phyloP scores from a whole-genome alignment of 1,140 invertebrate genomes.

The Atta cephalotes region DNA sequence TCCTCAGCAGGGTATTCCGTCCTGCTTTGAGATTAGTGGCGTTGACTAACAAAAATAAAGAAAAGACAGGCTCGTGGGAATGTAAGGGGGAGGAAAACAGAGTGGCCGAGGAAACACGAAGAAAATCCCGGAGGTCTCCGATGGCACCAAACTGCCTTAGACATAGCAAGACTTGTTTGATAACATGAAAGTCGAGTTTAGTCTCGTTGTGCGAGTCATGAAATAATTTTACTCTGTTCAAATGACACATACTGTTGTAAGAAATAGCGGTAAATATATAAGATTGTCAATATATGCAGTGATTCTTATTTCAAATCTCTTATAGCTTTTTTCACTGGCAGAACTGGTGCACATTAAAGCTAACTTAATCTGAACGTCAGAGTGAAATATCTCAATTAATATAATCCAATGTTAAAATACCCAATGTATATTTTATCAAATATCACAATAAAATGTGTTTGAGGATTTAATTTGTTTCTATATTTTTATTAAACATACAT shows the following conservation, averaged over 20 bases:
- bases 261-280: background rate
- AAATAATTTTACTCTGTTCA: constrained; percentile 4
- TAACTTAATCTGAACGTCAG: too few species aligned
- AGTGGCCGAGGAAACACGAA: background rate
- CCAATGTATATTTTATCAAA: too few species aligned
- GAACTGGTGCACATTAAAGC: too few species aligned
- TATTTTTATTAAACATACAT: too few species aligned
- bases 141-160: constrained; percentile 38
- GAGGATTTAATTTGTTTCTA: too few species aligned
- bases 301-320: too few species aligned
- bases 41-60: constrained; percentile 46
- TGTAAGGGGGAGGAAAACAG: constrained; percentile 1
- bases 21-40: constrained; percentile 60
- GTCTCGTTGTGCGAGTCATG: background rate
- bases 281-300: background rate
- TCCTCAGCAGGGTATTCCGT: background rate
- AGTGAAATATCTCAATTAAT: too few species aligned
- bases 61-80: constrained; percentile 15
- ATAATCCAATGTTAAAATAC: too few species aligned
- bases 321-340: too few species aligned
- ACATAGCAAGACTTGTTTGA: constrained; percentile 54
- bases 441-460: too few species aligned
- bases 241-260: background rate
- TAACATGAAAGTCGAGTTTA: constrained; percentile 65
- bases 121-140: constrained; percentile 44